phyloP scores from a whole-genome alignment of 2,888 invertebrate species.

The Dusona sp. region DNA sequence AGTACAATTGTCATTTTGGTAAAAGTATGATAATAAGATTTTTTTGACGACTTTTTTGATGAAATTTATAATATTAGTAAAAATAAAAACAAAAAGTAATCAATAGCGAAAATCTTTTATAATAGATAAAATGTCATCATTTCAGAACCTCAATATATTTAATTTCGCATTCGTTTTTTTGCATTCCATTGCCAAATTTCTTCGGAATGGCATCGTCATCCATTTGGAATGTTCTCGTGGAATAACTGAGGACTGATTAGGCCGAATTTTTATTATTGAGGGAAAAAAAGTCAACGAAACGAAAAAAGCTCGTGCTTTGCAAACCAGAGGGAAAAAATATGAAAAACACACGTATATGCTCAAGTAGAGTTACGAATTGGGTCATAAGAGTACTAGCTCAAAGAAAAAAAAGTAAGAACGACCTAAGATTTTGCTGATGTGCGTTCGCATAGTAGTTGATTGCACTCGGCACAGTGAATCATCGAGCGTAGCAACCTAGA shows the following conservation, averaged over 20 bases:
- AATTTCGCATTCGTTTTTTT: background rate
- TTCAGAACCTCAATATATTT: background rate
- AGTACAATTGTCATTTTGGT: background rate
- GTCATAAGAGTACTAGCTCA: constrained; percentile 14
- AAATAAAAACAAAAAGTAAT: background rate
- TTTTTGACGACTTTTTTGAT: too few species aligned
- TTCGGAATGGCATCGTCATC: background rate
- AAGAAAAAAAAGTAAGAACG: background rate
- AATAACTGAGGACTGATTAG: background rate
- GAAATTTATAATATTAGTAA: background rate
- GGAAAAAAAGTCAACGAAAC: background rate
- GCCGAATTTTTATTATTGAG: background rate
- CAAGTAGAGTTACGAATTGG: constrained; percentile 24
- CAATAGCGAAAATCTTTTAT: background rate
- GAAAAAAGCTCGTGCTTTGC: background rate
- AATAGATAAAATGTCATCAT: background rate
- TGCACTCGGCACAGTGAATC: constrained; percentile 47
- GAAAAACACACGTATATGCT: background rate
- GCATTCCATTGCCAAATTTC: background rate
- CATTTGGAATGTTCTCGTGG: too few species aligned
- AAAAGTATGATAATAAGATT: background rate
- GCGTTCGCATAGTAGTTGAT: constrained; percentile 43
- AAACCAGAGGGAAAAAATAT: constrained; percentile 2
- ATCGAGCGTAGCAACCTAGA: background rate
- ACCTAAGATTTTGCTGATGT: constrained; percentile 11